A percentile compares a stretch with the other conserved stretches of the same genome.
These are phyloP conservation scores for Drosophila affinis DNA, from an alignment of 2,888 invertebrate species.

Conservation along the genomic window DNA sequence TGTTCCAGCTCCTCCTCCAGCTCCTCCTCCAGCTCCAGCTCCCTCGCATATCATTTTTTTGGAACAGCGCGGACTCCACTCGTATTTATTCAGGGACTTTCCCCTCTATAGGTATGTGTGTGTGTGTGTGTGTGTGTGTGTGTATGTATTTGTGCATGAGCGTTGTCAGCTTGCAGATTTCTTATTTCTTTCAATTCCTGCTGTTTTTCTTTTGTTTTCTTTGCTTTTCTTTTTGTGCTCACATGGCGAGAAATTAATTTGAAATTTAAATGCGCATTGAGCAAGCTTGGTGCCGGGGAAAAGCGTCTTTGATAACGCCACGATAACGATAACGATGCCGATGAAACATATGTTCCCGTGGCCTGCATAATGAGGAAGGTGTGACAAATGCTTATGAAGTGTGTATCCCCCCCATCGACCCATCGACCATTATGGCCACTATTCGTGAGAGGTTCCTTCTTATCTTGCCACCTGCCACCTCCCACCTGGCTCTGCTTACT, in stretches of 20 bases:
- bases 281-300: conserved; percentile 51
- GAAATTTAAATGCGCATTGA: conserved; percentile 76
- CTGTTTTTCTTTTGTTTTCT: conserved; percentile 14
- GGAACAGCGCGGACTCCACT: conserved; percentile 39
- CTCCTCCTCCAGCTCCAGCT: no score
- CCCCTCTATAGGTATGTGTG: neutral
- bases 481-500: neutral
- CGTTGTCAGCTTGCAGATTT: conserved; percentile 43
- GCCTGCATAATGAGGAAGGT: conserved; percentile 11
- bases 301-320: conserved; percentile 62
- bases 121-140: neutral
- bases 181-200: conserved; percentile 31
- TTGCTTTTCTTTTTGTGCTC: conserved; percentile 22
- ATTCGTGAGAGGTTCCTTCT: conserved; percentile 18
- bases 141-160: conserved; percentile 8
- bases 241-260: conserved; percentile 75
- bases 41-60: conserved; percentile 41
- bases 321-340: neutral
- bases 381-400: conserved; percentile 16
- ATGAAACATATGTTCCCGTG: conserved; percentile 19
- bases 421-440: conserved; percentile 17
- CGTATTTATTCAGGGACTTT: conserved; percentile 36
- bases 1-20: no score
- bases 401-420: no score
- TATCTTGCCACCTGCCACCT: no score